Percentiles rank a stretch among this genome's conserved stretches.
These are phyloP conservation scores for Trichonephila clavata DNA, from an alignment of 1,140 invertebrate species.

Conservation along the genomic window DNA sequence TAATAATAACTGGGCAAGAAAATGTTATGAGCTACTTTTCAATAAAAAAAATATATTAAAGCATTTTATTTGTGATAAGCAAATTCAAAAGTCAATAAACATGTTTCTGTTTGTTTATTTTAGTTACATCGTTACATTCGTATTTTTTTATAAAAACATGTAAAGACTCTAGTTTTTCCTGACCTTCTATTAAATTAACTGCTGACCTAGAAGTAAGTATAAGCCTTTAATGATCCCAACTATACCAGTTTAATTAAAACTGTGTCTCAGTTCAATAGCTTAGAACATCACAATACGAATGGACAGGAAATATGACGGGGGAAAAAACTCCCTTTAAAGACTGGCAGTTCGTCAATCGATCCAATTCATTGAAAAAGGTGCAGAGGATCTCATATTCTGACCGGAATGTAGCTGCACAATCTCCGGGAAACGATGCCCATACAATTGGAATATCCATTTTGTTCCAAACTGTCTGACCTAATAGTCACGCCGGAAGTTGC, in stretches of 20 bases:
- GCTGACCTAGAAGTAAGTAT: neutral
- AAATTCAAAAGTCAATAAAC: too few species aligned
- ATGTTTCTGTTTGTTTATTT: too few species aligned
- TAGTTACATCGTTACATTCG: neutral
- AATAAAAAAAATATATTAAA: too few species aligned
- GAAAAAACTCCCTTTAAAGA: neutral
- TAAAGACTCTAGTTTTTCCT: neutral
- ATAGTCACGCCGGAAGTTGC: conserved; percentile 74
- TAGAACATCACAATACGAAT: neutral
- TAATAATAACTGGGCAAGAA: too few species aligned
- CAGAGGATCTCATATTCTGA: neutral
- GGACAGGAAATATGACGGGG: neutral
- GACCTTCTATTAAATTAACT: neutral
- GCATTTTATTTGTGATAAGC: too few species aligned
- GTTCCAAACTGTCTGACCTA: conserved; percentile 71
- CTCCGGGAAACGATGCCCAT: conserved; percentile 61
- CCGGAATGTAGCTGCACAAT: conserved; percentile 69
- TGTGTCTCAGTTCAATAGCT: conserved; percentile 1
- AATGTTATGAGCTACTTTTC: too few species aligned
- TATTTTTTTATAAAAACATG: neutral
- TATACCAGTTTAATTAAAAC: conserved; percentile 14
- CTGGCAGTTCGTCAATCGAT: neutral
- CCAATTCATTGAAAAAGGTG: neutral
- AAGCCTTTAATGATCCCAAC: neutral
- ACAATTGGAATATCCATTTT: conserved; percentile 66